These are phyloP conservation scores for Allobates femoralis DNA, from an alignment of 2,797 vertebrate species.

Conservation along the genomic window DNA sequence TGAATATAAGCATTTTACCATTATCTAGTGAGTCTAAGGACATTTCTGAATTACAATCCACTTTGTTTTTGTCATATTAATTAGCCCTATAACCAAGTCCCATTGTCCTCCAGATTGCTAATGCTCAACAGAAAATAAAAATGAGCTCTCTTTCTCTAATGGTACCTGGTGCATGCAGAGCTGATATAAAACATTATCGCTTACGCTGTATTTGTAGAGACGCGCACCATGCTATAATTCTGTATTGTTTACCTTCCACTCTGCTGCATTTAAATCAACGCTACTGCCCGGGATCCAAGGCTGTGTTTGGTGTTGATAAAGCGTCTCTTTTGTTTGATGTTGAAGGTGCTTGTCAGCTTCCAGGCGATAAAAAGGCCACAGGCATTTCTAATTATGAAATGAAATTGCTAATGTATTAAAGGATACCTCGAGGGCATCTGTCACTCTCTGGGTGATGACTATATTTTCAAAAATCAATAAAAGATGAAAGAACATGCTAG, in stretches of 20 bases:
- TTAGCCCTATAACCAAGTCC: constrained; percentile 32
- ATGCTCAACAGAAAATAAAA: constrained; percentile 10
- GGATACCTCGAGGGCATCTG: constrained; percentile 61
- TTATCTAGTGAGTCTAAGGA: not conserved
- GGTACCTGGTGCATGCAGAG: not conserved
- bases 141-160: not conserved
- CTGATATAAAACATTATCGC: not conserved
- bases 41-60: constrained; percentile 22
- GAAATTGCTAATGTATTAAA: constrained; percentile 62
- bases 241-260: constrained; percentile 48
- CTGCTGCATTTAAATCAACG: constrained; percentile 47
- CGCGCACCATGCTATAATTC: constrained; percentile 38
- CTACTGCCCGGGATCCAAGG: constrained; percentile 60
- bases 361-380: constrained; percentile 66
- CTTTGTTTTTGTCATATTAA: constrained; percentile 32
- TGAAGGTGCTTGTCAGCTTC: constrained; percentile 65
- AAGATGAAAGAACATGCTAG: constrained; percentile 16
- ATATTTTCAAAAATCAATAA: constrained; percentile 1
- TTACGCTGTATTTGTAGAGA: constrained; percentile 5
- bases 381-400: constrained; percentile 67
- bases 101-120: constrained; percentile 33
- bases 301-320: constrained; percentile 47
- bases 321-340: constrained; percentile 65
- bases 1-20: not conserved
- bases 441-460: constrained; percentile 54